These are phyloP conservation scores for Matsumyia berberina DNA, from an alignment of 2,888 invertebrate species.

Conservation along the genomic window DNA sequence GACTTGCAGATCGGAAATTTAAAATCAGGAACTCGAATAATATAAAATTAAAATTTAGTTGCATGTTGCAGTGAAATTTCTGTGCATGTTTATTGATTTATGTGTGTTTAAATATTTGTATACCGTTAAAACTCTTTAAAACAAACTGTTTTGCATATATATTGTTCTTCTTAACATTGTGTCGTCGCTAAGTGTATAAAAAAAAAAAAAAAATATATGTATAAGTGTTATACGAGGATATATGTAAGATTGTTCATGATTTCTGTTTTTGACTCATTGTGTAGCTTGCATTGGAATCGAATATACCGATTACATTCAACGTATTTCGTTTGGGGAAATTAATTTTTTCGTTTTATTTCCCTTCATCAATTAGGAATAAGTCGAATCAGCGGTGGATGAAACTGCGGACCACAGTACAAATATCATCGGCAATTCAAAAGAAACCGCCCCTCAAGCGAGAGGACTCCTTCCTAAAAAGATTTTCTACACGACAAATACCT, in stretches of 20 bases:
- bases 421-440: constrained; percentile 95
- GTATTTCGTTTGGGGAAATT: constrained; percentile 11
- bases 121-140: neutral
- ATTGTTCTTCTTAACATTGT: constrained; percentile 3
- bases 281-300: constrained; percentile 57
- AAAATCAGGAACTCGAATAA: constrained; percentile 61
- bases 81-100: too few relatives aligned
- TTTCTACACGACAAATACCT: constrained; percentile 96
- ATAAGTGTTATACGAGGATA: constrained; percentile 5
- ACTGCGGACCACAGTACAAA: constrained; percentile 95
- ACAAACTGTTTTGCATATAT: constrained; percentile 6
- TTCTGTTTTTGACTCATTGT: constrained; percentile 43
- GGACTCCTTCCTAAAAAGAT: constrained; percentile 96
- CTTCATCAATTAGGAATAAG: constrained; percentile 88
- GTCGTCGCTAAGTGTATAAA: neutral
- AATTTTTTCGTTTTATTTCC: constrained; percentile 40
- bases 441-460: constrained; percentile 95
- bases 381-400: constrained; percentile 99
- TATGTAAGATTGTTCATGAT: constrained; percentile 4
- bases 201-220: neutral
- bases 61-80: too few relatives aligned
- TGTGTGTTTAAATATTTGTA: too few relatives aligned
- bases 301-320: constrained; percentile 3
- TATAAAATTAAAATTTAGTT: constrained; percentile 7
- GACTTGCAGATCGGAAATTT: constrained; percentile 63